Evolutionary conservation across 2,888 invertebrate species (phyloP), one percentile per base, ranked within the genome.

Genomic region (Idaea dimidiata): DNA sequence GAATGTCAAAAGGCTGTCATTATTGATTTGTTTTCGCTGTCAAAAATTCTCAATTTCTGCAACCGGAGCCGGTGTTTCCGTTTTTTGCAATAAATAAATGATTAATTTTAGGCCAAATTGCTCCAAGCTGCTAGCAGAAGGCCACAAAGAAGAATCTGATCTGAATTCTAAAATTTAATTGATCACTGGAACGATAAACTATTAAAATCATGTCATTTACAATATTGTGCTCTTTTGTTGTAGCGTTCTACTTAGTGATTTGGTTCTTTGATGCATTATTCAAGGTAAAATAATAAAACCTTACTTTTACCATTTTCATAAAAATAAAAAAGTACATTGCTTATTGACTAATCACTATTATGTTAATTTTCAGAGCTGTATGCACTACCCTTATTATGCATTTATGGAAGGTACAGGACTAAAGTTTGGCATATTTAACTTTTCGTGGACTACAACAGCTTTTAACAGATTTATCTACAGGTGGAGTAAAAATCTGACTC

Each of bases 251-350:
- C 83, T 93, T 94, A 69, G 90, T 95, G 54, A 86, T 96, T 72
- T 94, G 95, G 84, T 97, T 97, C 83, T 96, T 97, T 81, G 96
- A 97, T 83, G 94, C 94, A n/a, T 95, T 97, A 83, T 96, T 97
- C 77, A 96, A 96, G 95, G 97, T 96, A 91, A 79, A 80, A 68
- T n/a, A 57, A 58, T 24, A 14, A 54, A 54, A 16, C 59, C 14
- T 32, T 54, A 57, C 17, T 31, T 57, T 17, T 7, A 59, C 10
- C 17, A 53, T 14, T 24, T 17, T 24, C 14, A n/a, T 31, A 16
- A 16, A 6, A 24, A 17, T n/a, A n/a, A n/a, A 33, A 17, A 58
- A 33, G 1, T 58, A 14, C 31, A n/a, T 54, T 43, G 56, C 54
- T 17, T 43, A 14, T 53, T 54, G 17, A 10, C 14, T 17, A 53